Conservation (phyloP, 2,888 invertebrate genomes). For the Pandemis cinnamomeana region DNA sequence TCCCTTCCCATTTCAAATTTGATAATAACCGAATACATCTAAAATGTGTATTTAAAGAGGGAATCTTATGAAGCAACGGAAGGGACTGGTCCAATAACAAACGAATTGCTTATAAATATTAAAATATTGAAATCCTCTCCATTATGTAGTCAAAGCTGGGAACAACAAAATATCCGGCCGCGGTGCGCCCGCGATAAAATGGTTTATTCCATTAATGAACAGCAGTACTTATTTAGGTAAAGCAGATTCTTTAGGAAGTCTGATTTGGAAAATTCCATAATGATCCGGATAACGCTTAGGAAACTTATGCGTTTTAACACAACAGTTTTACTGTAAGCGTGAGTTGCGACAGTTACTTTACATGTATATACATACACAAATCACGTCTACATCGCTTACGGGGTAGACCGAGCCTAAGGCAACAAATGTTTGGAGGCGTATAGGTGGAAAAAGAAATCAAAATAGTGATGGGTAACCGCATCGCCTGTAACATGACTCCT, state of each 20-base stretch:
- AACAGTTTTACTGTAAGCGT: too few relatives aligned
- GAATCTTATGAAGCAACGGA: constrained; percentile 44
- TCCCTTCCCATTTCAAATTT: neutral
- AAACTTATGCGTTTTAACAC: too few relatives aligned
- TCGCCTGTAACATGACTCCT: too few relatives aligned
- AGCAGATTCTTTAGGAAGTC: constrained; percentile 11
- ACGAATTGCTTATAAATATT: constrained; percentile 74
- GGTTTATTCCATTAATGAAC: constrained; percentile 50
- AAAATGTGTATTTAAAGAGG: constrained; percentile 39
- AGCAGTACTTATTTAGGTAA: constrained; percentile 29
- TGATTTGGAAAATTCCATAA: constrained; percentile 8
- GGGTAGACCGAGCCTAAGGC: too few relatives aligned
- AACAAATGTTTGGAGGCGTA: too few relatives aligned
- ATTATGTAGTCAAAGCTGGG: constrained; percentile 72
- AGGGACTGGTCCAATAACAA: constrained; percentile 58
- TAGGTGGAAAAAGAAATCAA: too few relatives aligned
- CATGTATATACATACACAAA: too few relatives aligned
- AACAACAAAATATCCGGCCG: constrained; percentile 68
- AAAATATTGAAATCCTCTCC: constrained; percentile 72
- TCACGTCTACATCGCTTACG: too few relatives aligned
- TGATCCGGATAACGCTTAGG: neutral
- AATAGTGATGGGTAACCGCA: too few relatives aligned
- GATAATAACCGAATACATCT: constrained; percentile 23
- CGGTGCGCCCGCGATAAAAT: constrained; percentile 63
- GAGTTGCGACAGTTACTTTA: too few relatives aligned